Evolutionary conservation across 2,113 vertebrate species (phyloP).

Genomic region (Syngnathus scovelli): DNA sequence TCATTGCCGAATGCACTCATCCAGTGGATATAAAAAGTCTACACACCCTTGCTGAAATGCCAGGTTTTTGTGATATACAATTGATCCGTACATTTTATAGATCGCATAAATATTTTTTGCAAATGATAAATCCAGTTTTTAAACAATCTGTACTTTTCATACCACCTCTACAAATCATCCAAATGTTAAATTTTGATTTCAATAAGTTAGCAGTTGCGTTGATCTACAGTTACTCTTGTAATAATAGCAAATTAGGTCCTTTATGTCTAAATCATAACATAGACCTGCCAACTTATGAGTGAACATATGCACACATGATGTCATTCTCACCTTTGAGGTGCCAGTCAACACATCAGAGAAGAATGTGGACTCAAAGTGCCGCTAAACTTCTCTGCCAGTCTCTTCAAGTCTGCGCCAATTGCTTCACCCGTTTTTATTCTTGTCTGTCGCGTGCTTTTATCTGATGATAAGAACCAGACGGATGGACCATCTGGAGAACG

Average conservation of each 20-base stretch:
- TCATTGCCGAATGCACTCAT: no score
- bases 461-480: slow-evolving; percentile 44
- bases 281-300: slow-evolving; percentile 23
- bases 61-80: background rate
- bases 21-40: no score
- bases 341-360: slow-evolving; percentile 28
- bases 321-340: slow-evolving; percentile 36
- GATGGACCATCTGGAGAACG: slow-evolving; percentile 38
- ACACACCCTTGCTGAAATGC: background rate
- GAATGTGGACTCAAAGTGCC: slow-evolving; percentile 27
- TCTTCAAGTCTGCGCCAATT: slow-evolving; percentile 12
- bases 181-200: background rate
- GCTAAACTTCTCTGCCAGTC: slow-evolving; percentile 11
- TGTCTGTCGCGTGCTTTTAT: slow-evolving; percentile 30
- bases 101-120: background rate
- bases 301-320: slow-evolving; percentile 27
- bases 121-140: background rate
- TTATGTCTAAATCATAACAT: background rate
- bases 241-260: slow-evolving; percentile 5
- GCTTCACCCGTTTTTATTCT: background rate
- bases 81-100: no score
- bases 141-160: background rate
- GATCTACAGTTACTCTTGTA: background rate
- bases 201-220: background rate
- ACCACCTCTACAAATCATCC: background rate